Evolutionary conservation across 30 jellyfish, hydroid and myxozoan genomes (phyloP).

Genomic region (Chironex yamaguchii): DNA sequence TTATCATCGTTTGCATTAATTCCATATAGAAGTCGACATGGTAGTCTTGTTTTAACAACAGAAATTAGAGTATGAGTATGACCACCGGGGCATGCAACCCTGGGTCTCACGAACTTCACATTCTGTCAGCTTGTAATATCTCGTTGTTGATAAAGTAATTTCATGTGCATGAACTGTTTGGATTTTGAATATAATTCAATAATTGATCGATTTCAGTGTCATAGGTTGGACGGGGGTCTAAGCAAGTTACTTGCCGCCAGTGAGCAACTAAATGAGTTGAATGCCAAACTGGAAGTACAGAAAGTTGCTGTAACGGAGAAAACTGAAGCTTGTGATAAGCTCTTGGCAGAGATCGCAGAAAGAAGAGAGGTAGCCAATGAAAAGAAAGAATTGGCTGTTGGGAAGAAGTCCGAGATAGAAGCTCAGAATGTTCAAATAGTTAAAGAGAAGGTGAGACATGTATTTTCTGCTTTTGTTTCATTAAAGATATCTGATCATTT

Average conservation of each 20-base stretch:
- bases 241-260: constrained; percentile 92
- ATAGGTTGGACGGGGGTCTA: constrained; percentile 95
- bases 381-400: constrained; percentile 88
- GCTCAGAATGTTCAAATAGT: constrained; percentile 85
- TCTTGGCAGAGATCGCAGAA: constrained; percentile 86
- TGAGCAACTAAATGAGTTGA: constrained; percentile 88
- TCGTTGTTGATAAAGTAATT: no score
- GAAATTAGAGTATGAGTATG: no score
- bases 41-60: no score
- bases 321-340: constrained; percentile 91
- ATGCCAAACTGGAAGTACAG: constrained; percentile 88
- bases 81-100: no score
- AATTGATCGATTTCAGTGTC: no score
- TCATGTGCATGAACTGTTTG: no score
- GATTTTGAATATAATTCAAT: no score
- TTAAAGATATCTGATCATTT: no score
- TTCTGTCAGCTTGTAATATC: no score
- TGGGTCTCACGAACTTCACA: no score
- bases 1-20: no score
- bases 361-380: constrained; percentile 88
- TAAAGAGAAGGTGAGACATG: constrained; percentile 78
- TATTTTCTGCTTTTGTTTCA: neutral
- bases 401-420: constrained; percentile 88
- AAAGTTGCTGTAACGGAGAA: constrained; percentile 98
- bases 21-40: no score